phyloP scores from a whole-genome alignment of 2,797 vertebrate species.

The Tangara arthus region DNA sequence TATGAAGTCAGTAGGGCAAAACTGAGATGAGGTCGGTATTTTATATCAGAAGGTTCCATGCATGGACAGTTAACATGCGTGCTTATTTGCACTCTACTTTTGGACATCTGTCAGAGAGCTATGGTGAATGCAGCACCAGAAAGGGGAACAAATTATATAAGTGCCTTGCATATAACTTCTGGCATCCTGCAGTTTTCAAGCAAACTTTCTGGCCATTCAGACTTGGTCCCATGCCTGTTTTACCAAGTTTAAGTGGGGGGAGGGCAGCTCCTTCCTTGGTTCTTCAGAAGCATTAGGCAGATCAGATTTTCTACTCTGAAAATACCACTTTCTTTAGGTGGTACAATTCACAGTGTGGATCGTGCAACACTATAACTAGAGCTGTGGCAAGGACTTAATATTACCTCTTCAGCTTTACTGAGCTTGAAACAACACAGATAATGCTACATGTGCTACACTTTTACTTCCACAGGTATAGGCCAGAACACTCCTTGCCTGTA shows the following conservation, averaged over 20 bases:
- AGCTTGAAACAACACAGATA: background rate
- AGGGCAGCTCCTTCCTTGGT: background rate
- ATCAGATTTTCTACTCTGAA: background rate
- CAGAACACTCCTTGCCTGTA: background rate
- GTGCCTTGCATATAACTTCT: background rate
- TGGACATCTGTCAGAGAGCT: background rate
- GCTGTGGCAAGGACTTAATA: background rate
- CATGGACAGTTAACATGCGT: background rate
- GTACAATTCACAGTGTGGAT: background rate
- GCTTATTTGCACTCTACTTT: background rate
- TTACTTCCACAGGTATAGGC: background rate
- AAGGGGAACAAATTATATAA: background rate
- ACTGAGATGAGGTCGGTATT: background rate
- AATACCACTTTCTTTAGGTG: background rate
- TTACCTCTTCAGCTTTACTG: background rate
- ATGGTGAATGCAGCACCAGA: background rate
- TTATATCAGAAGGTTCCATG: background rate
- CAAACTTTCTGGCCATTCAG: background rate
- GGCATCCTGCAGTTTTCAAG: background rate
- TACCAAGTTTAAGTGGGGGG: background rate
- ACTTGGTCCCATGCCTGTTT: background rate
- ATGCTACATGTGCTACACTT: background rate
- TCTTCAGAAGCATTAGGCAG: background rate
- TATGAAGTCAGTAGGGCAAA: background rate
- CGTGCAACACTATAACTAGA: background rate